Base-by-base conservation (phyloP, 2,888 invertebrate genomes). In the Hoplodrina ambigua region DNA sequence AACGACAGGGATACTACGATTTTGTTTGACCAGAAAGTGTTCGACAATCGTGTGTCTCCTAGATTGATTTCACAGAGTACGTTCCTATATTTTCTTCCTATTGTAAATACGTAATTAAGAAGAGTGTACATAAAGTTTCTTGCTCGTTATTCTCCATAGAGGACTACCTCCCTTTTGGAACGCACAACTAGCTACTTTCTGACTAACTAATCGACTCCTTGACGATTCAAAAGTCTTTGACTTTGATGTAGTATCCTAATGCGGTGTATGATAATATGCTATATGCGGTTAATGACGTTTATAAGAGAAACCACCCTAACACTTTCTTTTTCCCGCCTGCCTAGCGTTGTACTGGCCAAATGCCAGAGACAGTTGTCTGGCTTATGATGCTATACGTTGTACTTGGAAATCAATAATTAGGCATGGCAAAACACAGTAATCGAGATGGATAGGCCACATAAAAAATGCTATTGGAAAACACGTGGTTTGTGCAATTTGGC, bases 341-440 rank as follows among this genome's bases (percentile, higher is more conserved):
- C 6, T 46, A n/a, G 19, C 37, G 20, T 56, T 61, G 30, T 52
- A 59, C 70, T 77, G 77, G 73, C 77, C 50, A 49, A 44, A 19
- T 59, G 72, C 69, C 77, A 72, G 72, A 76, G 49, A 59, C 69
- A 55, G 59, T 56, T 55, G 76, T 72, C 72, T 76, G 58, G 19
- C 76, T 20, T 69, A 52, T 33, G 20, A 75, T 55, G 59, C 19
- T 69, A 59, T 50, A 5, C 41, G 25, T 59, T 76, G 58, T 76
- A 59, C 19, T 44, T 17, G 25, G 50, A 72, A 72, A 69, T 72
- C 72, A 76, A 76, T 59, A 69, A 69, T 50, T 25, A 69, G 15
- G 41, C 41, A 41, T 55, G 33, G 25, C 33, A 20, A 50, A 54
- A 33, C 11, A 53, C 10, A 54, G 46, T 33, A 30, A 49, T 46